Conservation (phyloP, 2,888 invertebrate genomes). For the Crocallis elinguaria region DNA sequence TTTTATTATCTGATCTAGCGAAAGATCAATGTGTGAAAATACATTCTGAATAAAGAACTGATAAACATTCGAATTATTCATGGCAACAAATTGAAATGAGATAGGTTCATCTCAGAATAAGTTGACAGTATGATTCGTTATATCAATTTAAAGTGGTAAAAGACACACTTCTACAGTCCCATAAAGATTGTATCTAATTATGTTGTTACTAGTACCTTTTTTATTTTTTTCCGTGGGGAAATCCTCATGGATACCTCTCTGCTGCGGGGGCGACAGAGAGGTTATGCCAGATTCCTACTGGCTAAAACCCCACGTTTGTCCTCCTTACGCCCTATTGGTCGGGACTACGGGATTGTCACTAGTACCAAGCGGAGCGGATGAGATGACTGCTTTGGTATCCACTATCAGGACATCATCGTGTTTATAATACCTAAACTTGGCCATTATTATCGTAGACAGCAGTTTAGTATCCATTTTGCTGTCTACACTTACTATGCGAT, state of each 20-base stretch:
- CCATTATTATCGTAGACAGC: conserved; percentile 12
- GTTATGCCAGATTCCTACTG: too few species aligned
- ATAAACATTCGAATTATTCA: conserved; percentile 17
- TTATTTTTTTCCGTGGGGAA: too few species aligned
- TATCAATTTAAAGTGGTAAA: not conserved
- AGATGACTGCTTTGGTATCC: not conserved
- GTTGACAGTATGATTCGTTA: conserved; percentile 7
- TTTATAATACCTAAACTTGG: conserved; percentile 23
- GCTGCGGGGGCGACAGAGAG: too few species aligned
- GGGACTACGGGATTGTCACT: too few species aligned
- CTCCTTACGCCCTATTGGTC: too few species aligned
- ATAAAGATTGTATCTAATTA: conserved; percentile 30
- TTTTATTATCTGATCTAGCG: too few species aligned
- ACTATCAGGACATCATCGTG: conserved; percentile 9
- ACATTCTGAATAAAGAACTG: not conserved
- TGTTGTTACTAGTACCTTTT: too few species aligned
- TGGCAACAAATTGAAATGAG: conserved; percentile 11
- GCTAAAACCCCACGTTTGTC: too few species aligned
- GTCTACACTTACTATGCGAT: conserved; percentile 5
- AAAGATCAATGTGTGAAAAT: too few species aligned
- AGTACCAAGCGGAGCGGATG: not conserved
- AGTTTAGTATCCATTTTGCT: conserved; percentile 7
- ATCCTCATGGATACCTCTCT: too few species aligned
- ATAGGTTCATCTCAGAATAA: conserved; percentile 11
- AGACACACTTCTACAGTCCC: conserved; percentile 8